A percentile compares a stretch with the other conserved stretches of the same genome.
Conservation (phyloP, 2,113 vertebrate species). For the Polypterus bichir region DNA sequence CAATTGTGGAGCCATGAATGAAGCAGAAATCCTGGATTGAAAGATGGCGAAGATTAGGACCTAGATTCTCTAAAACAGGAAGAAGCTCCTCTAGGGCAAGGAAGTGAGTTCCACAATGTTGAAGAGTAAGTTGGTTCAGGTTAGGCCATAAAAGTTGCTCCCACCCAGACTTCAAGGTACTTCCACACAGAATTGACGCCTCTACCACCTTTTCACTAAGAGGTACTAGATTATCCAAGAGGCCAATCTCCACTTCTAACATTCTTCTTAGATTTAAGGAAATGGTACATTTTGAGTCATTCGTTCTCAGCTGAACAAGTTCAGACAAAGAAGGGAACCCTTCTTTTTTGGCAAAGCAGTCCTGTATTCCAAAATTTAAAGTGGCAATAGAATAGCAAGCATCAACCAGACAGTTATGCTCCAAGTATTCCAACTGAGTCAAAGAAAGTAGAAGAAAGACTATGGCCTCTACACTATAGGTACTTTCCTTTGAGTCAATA, state of each 20-base stretch:
- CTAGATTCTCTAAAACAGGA: neutral
- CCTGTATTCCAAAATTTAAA: rapidly evolving
- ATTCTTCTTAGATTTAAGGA: too few relatives aligned
- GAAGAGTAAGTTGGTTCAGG: slow-evolving; percentile 21
- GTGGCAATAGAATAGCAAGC: slow-evolving; percentile 15
- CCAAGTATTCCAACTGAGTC: slow-evolving; percentile 19
- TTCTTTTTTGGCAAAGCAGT: rapidly evolving
- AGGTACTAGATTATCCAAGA: rapidly evolving
- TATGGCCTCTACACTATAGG: rapidly evolving
- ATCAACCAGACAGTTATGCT: rapidly evolving
- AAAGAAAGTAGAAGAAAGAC: slow-evolving; percentile 37
- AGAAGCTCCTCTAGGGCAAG: slow-evolving; percentile 21
- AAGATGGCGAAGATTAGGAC: slow-evolving; percentile 19
- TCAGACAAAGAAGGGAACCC: slow-evolving; percentile 30
- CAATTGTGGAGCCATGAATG: neutral
- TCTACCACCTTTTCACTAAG: slow-evolving; percentile 18
- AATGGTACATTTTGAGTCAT: neutral
- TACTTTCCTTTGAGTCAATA: rapidly evolving
- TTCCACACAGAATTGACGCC: slow-evolving; percentile 1
- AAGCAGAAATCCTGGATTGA: slow-evolving; percentile 28
- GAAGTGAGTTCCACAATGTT: neutral
- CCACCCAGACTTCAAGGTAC: rapidly evolving
- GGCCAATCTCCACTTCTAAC: slow-evolving; percentile 20
- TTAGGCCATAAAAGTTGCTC: slow-evolving; percentile 14
- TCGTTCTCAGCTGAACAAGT: rapidly evolving